Evolutionary conservation across 2,113 vertebrate genomes (phyloP).

Genomic region (Phylloscopus whistleri): DNA sequence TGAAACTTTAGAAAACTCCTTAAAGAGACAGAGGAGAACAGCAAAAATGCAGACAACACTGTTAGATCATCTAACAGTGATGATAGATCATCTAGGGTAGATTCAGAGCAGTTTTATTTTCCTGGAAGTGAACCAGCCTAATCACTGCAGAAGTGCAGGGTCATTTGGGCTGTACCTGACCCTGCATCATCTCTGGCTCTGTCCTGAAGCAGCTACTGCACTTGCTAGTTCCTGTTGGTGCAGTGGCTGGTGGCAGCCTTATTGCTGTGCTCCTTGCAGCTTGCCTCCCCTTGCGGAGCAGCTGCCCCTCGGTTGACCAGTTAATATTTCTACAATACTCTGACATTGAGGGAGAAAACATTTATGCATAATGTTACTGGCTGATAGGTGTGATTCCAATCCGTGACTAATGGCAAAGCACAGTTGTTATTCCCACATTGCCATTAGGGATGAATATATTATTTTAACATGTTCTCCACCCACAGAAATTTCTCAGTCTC

Average conservation of each 20-base stretch:
- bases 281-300: background rate
- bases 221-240: background rate
- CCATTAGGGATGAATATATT: background rate
- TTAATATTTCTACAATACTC: background rate
- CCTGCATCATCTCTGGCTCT: background rate
- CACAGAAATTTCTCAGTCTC: background rate
- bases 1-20: too few species aligned
- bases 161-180: background rate
- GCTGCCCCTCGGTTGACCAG: accelerated
- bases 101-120: background rate
- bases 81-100: background rate
- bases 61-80: too few species aligned
- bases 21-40: too few species aligned
- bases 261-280: background rate
- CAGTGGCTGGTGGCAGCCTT: background rate
- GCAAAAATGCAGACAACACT: too few species aligned
- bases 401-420: background rate
- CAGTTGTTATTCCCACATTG: background rate
- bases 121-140: background rate
- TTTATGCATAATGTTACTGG: background rate
- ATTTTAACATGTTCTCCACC: background rate
- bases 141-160: background rate
- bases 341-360: accelerated
- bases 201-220: background rate
- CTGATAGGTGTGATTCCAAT: background rate